A percentile compares a stretch with the other conserved stretches of the same genome.
phyloP scores from a whole-genome alignment of 2,888 invertebrate species.

The Drosophila anomalipes region DNA sequence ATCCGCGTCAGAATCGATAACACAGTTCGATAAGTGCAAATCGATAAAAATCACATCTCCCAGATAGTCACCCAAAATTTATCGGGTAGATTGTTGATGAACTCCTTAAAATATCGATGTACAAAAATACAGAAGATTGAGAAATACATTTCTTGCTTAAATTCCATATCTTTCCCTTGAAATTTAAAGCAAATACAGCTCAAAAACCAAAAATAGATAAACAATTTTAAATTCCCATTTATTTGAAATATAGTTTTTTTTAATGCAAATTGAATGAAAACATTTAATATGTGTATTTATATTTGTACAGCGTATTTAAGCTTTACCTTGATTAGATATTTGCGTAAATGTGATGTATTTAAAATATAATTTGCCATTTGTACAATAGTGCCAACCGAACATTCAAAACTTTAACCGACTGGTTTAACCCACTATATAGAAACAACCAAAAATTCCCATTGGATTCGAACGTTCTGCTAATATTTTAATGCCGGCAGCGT shows the following conservation, averaged over 20 bases:
- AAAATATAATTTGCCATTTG: conserved; percentile 12
- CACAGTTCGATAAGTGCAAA: neutral
- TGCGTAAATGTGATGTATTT: neutral
- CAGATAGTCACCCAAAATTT: neutral
- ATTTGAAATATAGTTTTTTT: neutral
- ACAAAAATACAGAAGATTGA: neutral
- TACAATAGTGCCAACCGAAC: neutral
- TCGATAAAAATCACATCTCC: neutral
- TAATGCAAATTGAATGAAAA: neutral
- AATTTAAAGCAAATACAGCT: neutral
- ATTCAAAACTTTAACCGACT: conserved; percentile 20
- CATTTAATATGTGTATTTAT: neutral
- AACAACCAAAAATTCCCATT: conserved; percentile 48
- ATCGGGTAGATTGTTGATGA: neutral
- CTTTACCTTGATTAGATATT: neutral
- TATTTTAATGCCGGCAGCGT: conserved; percentile 65
- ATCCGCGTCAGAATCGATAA: too few relatives aligned
- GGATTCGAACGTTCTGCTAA: conserved; percentile 32
- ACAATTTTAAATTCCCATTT: neutral
- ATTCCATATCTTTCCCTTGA: neutral
- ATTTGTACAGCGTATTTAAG: neutral
- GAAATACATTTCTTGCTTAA: neutral
- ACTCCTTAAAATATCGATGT: neutral
- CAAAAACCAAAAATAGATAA: neutral
- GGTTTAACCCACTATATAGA: conserved; percentile 61